phyloP scores from a whole-genome alignment of 1,140 invertebrate genomes.

The Acyrthosiphon pisum region DNA sequence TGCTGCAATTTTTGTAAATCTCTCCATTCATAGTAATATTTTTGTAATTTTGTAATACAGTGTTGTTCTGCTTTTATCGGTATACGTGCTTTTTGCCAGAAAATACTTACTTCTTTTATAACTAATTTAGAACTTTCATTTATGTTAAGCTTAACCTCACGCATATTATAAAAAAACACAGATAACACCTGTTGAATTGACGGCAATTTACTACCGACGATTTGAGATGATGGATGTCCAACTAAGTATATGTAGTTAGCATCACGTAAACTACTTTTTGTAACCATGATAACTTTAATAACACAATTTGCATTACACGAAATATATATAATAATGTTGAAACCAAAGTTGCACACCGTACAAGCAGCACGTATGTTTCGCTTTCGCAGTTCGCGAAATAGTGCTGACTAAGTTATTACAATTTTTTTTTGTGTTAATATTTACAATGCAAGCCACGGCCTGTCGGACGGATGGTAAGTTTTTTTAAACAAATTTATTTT shows the following conservation, averaged over 20 bases:
- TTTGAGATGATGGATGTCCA: background rate
- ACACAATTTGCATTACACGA: background rate
- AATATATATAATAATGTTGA: background rate
- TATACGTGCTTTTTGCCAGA: slow-evolving; percentile 19
- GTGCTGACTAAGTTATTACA: too few species aligned
- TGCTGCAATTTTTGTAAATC: slow-evolving; percentile 33
- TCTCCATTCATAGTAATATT: slow-evolving; percentile 24
- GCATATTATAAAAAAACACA: slow-evolving; percentile 25
- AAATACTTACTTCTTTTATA: background rate
- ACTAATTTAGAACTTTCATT: slow-evolving; percentile 36
- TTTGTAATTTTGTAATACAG: background rate
- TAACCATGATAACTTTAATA: background rate
- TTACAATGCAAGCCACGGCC: too few species aligned
- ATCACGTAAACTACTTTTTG: slow-evolving; percentile 15
- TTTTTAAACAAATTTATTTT: too few species aligned
- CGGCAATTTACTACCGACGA: background rate
- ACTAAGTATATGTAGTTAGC: background rate
- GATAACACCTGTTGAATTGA: background rate
- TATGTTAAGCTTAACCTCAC: slow-evolving; percentile 21
- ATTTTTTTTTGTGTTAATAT: too few species aligned
- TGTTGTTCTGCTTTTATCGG: background rate
- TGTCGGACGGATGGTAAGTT: too few species aligned
- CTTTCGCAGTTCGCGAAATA: too few species aligned
- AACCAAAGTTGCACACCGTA: too few species aligned
- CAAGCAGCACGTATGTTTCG: too few species aligned